Evolutionary conservation across 2,888 invertebrate species (phyloP), one percentile per base, ranked within the genome.

Genomic region (Gibbula magus): DNA sequence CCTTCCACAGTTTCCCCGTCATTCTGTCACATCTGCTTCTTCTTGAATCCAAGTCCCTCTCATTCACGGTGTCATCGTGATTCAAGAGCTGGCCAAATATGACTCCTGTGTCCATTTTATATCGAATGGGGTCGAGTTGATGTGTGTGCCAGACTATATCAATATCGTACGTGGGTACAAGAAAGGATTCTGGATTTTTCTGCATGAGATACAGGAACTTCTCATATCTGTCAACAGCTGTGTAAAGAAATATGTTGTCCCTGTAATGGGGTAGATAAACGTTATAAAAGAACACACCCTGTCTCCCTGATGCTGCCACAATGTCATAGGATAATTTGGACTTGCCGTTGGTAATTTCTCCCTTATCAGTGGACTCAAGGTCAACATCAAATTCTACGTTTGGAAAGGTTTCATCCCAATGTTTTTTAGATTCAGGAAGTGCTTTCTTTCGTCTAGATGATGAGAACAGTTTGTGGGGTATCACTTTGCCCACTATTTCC

Each of bases 101-200:
- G 2, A 39, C 56, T 61, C 85, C 83, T 74, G 86, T 89, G 25
- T 92, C 91, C 35, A 82, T 75, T 78, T 86, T 87, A 81, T 92
- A 92, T 2, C 78, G 80, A 10, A 81, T 18, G 0, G 92, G 91
- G 75, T 90, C 88, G 29, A 93, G 90, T 88, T 93, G 93, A 87
- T 94, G 94, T 0, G 93, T 90, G 85, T 94, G 94, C 94, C 94
- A 94, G 32, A 93, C 89, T 35, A 94, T 85, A 82, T 94, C 94
- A 81, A 93, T 93, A 84, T 94, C 94, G 86, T 93, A 93, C 85
- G 93, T 93, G 0, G 94, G 93, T 29, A 93, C 93, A 22, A 94
- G 86, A 83, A 93, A 93, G 79, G 91, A 90, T 53, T 91, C 90
- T 13, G 92, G 90, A 84, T 93, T 89, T 10, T 88, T 89, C 75